A percentile compares a stretch with the other conserved stretches of the same genome.
phyloP scores from a whole-genome alignment of 1,140 invertebrate species.

The Ectropis grisescens region DNA sequence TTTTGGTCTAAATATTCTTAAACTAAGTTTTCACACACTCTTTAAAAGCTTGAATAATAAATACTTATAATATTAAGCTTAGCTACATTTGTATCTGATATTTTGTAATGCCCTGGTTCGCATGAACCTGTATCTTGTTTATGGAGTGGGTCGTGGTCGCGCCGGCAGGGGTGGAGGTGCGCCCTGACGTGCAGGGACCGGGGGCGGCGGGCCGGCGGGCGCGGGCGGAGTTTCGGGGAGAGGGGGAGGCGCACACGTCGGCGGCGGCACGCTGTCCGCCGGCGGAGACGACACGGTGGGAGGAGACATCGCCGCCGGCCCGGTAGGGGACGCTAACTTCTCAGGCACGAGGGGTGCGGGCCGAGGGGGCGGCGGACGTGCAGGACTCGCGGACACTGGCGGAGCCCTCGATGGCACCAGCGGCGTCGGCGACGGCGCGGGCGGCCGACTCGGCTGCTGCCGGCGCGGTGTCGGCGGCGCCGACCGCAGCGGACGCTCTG shows the following conservation, averaged over 20 bases:
- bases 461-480: constrained; percentile 65
- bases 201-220: constrained; percentile 70
- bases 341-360: constrained; percentile 63
- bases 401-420: constrained; percentile 73
- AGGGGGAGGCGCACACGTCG: constrained; percentile 74
- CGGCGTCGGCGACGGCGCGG: constrained; percentile 72
- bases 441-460: constrained; percentile 54
- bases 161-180: constrained; percentile 81
- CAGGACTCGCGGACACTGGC: constrained; percentile 44
- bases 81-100: too few species aligned
- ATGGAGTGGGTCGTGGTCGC: constrained; percentile 62
- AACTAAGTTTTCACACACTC: too few species aligned
- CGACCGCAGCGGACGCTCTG: constrained; percentile 45
- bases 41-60: too few species aligned
- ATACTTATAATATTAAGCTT: too few species aligned
- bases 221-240: constrained; percentile 70
- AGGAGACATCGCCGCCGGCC: constrained; percentile 50
- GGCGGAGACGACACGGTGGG: constrained; percentile 33
- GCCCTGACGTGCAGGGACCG: constrained; percentile 69
- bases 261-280: constrained; percentile 44
- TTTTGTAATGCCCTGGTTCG: too few species aligned
- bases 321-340: constrained; percentile 27
- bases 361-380: constrained; percentile 65
- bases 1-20: too few species aligned
- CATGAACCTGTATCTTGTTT: too few species aligned